These are phyloP conservation scores for Capitulum mitella DNA, from an alignment of 2,888 invertebrate species.

Conservation along the genomic window DNA sequence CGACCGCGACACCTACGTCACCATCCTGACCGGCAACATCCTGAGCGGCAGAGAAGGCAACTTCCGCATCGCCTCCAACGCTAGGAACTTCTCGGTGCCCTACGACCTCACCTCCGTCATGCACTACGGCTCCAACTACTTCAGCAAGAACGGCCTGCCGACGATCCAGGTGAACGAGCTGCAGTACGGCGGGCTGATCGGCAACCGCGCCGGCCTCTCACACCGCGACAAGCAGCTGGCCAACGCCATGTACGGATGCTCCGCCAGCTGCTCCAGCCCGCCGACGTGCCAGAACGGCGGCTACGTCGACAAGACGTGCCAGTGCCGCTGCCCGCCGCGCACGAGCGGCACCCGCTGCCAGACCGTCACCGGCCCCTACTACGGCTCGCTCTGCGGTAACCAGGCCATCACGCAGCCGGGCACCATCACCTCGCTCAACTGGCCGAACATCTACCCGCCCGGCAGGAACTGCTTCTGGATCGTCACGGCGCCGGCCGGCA, in stretches of 20 bases:
- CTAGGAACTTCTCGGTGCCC: too few relatives aligned
- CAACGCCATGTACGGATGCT: too few relatives aligned
- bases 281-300: too few relatives aligned
- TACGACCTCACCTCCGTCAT: slow-evolving; percentile 27
- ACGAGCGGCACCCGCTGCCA: slow-evolving; percentile 33
- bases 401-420: slow-evolving; percentile 23
- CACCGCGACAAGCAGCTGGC: too few relatives aligned
- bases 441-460: too few relatives aligned
- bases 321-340: slow-evolving; percentile 36
- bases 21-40: background rate
- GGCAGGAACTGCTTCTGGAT: too few relatives aligned
- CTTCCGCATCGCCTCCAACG: background rate
- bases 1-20: slow-evolving; percentile 18
- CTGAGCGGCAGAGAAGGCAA: fast-evolving
- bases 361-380: slow-evolving; percentile 28
- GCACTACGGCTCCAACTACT: slow-evolving; percentile 23
- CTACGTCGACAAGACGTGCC: too few relatives aligned
- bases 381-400: slow-evolving; percentile 26
- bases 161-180: slow-evolving; percentile 26
- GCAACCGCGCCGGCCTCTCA: too few relatives aligned
- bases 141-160: slow-evolving; percentile 6
- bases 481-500: background rate
- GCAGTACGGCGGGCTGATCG: too few relatives aligned
- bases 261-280: too few relatives aligned
- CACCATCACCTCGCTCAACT: too few relatives aligned